Evolutionary conservation across 2,888 invertebrate genomes (phyloP).

Genomic region (Drosophila nigritarsus): DNA sequence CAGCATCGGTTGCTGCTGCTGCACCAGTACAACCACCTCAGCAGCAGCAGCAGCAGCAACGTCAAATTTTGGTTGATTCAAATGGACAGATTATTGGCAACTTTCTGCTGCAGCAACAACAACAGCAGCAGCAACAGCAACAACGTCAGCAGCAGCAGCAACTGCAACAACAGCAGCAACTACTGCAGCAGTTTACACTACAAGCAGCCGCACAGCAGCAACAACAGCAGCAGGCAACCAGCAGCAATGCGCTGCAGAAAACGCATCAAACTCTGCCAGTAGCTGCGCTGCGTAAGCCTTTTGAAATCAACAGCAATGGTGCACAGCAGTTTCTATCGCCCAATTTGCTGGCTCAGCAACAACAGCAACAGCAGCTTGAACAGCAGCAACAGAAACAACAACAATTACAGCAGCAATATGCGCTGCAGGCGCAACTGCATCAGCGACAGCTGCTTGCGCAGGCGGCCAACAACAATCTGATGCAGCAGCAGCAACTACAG

Average conservation of each 20-base stretch:
- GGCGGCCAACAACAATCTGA: slow-evolving; percentile 70
- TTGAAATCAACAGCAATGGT: slow-evolving; percentile 76
- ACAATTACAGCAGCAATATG: slow-evolving; percentile 81
- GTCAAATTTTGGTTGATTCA: slow-evolving; percentile 83
- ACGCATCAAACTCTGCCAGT: slow-evolving; percentile 69
- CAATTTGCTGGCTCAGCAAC: slow-evolving; percentile 64
- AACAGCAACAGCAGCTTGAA: slow-evolving; percentile 62
- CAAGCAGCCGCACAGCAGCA: slow-evolving; percentile 71
- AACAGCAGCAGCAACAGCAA: slow-evolving; percentile 65
- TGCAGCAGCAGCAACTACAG: slow-evolving; percentile 61
- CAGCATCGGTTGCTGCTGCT: slow-evolving; percentile 23
- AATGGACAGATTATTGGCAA: slow-evolving; percentile 84
- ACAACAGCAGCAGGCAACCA: slow-evolving; percentile 66
- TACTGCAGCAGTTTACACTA: slow-evolving; percentile 56
- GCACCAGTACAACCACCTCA: slow-evolving; percentile 63
- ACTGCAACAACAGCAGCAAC: slow-evolving; percentile 62
- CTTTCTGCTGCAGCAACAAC: slow-evolving; percentile 77
- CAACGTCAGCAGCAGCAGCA: slow-evolving; percentile 65
- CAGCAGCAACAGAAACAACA: slow-evolving; percentile 67
- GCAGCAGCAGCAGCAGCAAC: slow-evolving; percentile 82
- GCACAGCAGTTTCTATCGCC: slow-evolving; percentile 73
- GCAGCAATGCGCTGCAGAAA: slow-evolving; percentile 63
- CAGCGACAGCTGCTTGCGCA: slow-evolving; percentile 75
- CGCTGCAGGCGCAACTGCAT: slow-evolving; percentile 72
- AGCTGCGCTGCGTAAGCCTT: slow-evolving; percentile 65